These are phyloP conservation scores for Cottoperca gobio DNA, from an alignment of 2,797 vertebrate genomes.

Conservation along the genomic window DNA sequence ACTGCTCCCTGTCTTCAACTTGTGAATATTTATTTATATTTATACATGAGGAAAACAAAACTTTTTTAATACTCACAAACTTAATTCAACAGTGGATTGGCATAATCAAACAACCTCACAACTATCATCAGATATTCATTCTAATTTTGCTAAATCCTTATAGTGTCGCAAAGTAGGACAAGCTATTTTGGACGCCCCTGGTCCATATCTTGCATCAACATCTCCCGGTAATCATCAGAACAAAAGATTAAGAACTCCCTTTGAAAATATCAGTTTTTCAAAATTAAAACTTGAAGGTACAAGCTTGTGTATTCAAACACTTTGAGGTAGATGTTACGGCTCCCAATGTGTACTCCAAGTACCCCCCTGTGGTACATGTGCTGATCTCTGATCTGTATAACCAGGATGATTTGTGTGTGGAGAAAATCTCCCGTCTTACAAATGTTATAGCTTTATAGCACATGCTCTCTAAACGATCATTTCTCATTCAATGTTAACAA, in stretches of 20 bases:
- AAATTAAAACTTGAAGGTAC: neutral
- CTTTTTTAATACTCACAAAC: too few relatives aligned
- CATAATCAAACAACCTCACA: neutral
- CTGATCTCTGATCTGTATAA: constrained; percentile 6
- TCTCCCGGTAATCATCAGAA: neutral
- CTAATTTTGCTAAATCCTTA: neutral
- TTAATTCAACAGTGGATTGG: neutral
- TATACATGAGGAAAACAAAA: too few relatives aligned
- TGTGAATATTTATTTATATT: too few relatives aligned
- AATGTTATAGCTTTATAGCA: constrained; percentile 16
- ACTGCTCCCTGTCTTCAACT: too few relatives aligned
- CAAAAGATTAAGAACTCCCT: neutral
- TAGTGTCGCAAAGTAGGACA: neutral
- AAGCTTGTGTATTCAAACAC: neutral
- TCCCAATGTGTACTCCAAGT: neutral
- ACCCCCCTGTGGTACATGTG: neutral
- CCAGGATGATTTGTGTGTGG: neutral
- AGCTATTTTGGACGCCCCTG: rapidly evolving
- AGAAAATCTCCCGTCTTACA: neutral
- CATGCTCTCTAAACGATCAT: constrained; percentile 11
- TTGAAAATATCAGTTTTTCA: neutral
- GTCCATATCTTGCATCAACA: neutral
- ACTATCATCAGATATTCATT: neutral
- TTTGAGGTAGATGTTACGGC: neutral
- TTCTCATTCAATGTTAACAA: constrained; percentile 39